Evolutionary conservation across 1,140 invertebrate genomes (phyloP).

Genomic region (Saccostrea cuccullata): DNA sequence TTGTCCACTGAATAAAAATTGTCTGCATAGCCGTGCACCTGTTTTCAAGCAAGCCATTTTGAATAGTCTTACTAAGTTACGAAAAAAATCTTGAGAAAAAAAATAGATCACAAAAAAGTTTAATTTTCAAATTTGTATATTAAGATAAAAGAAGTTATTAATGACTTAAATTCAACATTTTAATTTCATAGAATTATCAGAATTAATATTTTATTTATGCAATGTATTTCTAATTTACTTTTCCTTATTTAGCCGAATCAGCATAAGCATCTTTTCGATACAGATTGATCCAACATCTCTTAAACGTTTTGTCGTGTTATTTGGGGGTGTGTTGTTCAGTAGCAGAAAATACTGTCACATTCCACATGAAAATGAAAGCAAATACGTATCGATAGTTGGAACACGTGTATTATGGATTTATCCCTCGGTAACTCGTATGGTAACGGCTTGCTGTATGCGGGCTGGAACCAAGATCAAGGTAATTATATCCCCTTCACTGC

Average conservation of each 20-base stretch:
- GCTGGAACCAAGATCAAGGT: slow-evolving; percentile 99
- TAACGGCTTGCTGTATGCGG: slow-evolving; percentile 91
- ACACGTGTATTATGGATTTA: slow-evolving; percentile 77
- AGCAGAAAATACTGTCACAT: background rate
- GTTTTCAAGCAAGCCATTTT: slow-evolving; percentile 54
- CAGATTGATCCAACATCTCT: background rate
- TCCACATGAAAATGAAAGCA: slow-evolving; percentile 1
- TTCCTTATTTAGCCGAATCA: background rate
- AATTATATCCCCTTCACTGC: background rate
- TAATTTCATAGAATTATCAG: too few relatives aligned
- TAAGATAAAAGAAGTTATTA: too few relatives aligned
- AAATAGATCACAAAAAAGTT: too few relatives aligned
- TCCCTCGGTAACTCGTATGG: slow-evolving; percentile 77
- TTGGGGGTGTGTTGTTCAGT: slow-evolving; percentile 45
- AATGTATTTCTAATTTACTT: background rate
- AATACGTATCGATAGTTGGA: slow-evolving; percentile 1
- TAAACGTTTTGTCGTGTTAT: slow-evolving; percentile 26
- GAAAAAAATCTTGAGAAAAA: background rate
- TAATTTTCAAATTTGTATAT: too few relatives aligned
- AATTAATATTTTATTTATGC: too few relatives aligned
- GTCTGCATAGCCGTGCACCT: slow-evolving; percentile 29
- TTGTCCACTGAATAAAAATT: slow-evolving; percentile 46
- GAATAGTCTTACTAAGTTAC: background rate
- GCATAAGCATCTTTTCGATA: background rate
- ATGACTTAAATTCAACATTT: too few relatives aligned